These are phyloP conservation scores for Villa cingulata DNA, from an alignment of 2,888 invertebrate species.

Conservation along the genomic window DNA sequence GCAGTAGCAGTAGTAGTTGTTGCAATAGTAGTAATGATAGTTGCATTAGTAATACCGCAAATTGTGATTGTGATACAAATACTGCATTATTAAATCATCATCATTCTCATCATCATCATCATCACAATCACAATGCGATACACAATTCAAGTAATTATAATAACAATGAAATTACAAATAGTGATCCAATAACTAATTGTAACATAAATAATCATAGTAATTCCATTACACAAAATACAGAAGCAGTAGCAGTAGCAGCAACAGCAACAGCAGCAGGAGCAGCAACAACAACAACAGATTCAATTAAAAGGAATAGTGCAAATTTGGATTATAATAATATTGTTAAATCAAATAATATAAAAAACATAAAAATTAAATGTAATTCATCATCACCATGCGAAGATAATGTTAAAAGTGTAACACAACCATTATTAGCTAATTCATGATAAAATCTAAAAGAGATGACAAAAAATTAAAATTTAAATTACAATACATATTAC, in stretches of 20 bases:
- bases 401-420: slow-evolving; percentile 19
- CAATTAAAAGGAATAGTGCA: slow-evolving; percentile 18
- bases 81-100: no score
- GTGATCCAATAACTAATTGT: no score
- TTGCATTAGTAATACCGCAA: background rate
- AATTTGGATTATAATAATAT: slow-evolving; percentile 20
- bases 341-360: slow-evolving; percentile 26
- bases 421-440: slow-evolving; percentile 29
- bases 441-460: no score
- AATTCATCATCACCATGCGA: slow-evolving; percentile 18
- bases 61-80: background rate
- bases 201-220: no score
- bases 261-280: background rate
- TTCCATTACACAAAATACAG: no score
- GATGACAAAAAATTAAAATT: no score
- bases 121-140: background rate
- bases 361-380: slow-evolving; percentile 26
- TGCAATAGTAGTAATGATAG: background rate
- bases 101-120: no score
- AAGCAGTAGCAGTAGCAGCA: no score
- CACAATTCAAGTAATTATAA: background rate
- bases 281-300: background rate
- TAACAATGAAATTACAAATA: background rate
- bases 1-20: background rate
- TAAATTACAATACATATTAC: no score